Evolutionary conservation across 2,797 vertebrate species (phyloP).

Genomic region (Sciurus carolinensis): DNA sequence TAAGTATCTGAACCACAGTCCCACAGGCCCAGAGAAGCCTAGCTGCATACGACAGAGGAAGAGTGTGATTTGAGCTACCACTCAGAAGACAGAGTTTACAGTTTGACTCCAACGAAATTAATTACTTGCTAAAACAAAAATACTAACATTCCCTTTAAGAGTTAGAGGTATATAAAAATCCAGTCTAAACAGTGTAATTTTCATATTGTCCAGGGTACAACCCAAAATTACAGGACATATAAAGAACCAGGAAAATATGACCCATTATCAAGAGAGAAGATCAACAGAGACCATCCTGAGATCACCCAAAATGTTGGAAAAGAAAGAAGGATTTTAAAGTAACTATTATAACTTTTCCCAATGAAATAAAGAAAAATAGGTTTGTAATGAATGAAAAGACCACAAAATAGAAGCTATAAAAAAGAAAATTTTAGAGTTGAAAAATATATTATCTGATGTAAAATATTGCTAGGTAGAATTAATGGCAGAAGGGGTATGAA

Average conservation of each 20-base stretch:
- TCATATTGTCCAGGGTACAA: not conserved
- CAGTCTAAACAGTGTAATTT: not conserved
- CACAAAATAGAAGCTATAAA: not conserved
- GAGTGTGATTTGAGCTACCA: not conserved
- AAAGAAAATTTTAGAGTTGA: constrained; percentile 15
- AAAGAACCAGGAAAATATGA: not conserved
- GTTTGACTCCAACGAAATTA: not conserved
- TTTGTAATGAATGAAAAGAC: not conserved
- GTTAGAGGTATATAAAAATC: not conserved
- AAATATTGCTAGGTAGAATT: not conserved
- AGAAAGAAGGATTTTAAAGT: not conserved
- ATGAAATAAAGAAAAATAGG: not conserved
- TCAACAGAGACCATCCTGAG: not conserved
- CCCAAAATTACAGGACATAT: not conserved
- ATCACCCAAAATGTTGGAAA: not conserved
- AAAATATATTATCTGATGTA: not conserved
- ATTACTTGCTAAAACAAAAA: constrained; percentile 36
- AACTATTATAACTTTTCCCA: not conserved
- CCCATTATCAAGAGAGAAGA: not conserved
- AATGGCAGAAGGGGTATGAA: not conserved
- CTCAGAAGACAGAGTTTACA: not conserved
- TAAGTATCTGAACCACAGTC: not conserved
- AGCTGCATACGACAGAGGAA: not conserved
- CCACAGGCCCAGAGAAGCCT: not conserved
- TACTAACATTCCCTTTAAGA: not conserved